Evolutionary conservation across 2,113 vertebrate genomes (phyloP).

Genomic region (Xyrauchen texanus): DNA sequence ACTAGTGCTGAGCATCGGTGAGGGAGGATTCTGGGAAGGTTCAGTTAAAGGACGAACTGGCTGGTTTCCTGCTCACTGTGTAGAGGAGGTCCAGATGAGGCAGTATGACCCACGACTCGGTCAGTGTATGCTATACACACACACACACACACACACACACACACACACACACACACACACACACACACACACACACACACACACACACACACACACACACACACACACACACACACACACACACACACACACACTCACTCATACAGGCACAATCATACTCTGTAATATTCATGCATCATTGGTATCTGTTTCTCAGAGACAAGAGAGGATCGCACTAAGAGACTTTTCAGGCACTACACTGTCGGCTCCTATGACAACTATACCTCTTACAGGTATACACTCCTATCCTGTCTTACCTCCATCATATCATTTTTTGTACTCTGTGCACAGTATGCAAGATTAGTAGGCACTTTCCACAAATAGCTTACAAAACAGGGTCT

Average conservation of each 20-base stretch:
- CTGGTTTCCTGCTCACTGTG: constrained; percentile 98
- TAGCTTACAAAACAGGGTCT: no score
- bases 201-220: no score
- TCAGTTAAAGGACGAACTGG: constrained; percentile 92
- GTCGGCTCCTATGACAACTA: constrained; percentile 88
- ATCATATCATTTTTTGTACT: not conserved
- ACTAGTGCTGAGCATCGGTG: constrained; percentile 92
- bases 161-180: no score
- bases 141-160: no score
- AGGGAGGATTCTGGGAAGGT: constrained; percentile 97
- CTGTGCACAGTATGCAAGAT: no score
- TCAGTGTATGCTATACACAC: constrained; percentile 63
- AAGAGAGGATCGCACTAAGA: constrained; percentile 85
- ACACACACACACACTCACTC: no score
- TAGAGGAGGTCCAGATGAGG: constrained; percentile 97
- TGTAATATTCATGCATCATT: not conserved
- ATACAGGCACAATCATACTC: no score
- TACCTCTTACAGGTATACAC: constrained; percentile 82
- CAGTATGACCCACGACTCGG: constrained; percentile 89
- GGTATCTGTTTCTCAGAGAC: constrained; percentile 74
- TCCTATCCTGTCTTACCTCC: not conserved
- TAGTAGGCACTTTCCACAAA: no score
- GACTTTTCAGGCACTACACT: constrained; percentile 88
- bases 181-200: no score
- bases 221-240: no score